A percentile compares a stretch with the other conserved stretches of the same genome.
These are phyloP conservation scores for Chaetogeoica ovagalla DNA, from an alignment of 2,888 invertebrate genomes.

Conservation along the genomic window DNA sequence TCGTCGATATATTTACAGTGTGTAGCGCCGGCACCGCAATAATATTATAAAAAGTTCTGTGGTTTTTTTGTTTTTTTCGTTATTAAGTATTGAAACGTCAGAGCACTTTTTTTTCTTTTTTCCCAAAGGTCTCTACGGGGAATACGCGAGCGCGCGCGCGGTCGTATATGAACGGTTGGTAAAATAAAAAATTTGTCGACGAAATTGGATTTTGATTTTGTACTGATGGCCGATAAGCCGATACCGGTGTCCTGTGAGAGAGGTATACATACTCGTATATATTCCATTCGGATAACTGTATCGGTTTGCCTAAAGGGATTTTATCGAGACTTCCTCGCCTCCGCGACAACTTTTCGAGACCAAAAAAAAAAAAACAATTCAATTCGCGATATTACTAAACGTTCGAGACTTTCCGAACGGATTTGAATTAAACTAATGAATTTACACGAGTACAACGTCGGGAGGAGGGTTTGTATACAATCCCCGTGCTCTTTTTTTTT, in stretches of 20 bases:
- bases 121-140: too few species aligned
- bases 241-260: not conserved
- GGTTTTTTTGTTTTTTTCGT: too few species aligned
- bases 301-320: conserved; percentile 24
- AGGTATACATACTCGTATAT: not conserved
- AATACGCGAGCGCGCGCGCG: too few species aligned
- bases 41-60: too few species aligned
- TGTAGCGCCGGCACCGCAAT: too few species aligned
- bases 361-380: conserved; percentile 23
- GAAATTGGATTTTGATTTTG: conserved; percentile 47
- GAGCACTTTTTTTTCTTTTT: too few species aligned
- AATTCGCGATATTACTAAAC: not conserved
- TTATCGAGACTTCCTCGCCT: not conserved
- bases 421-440: conserved; percentile 16
- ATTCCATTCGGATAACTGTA: not conserved
- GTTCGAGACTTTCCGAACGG: not conserved
- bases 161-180: not conserved
- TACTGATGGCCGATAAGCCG: conserved; percentile 43
- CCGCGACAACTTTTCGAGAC: not conserved
- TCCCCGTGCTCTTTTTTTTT: too few species aligned
- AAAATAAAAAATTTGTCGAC: conserved; percentile 39
- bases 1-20: too few species aligned
- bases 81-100: too few species aligned
- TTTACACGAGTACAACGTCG: not conserved
- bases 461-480: too few species aligned